Evolutionary conservation across 2,888 invertebrate genomes (phyloP), one percentile per base, ranked within the genome.

Genomic region (Macrophya alboannulata): DNA sequence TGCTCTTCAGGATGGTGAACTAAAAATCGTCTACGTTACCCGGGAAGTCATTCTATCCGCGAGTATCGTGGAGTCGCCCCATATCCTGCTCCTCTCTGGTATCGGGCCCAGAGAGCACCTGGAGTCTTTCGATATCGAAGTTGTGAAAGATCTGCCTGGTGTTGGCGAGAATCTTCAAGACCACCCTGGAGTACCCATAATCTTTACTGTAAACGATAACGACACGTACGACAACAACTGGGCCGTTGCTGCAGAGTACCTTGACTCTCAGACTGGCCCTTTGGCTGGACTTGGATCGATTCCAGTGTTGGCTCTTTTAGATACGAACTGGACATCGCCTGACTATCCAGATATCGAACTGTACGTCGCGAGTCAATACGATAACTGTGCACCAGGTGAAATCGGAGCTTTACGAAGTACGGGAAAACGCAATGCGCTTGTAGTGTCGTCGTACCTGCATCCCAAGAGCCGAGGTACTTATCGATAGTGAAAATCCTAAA

Each of bases 111-210:
- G 94, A 88, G 94, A 94, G 3, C 95, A 95, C 4, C 92, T 97
- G 10, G 91, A 95, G 76, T 94, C 94, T 71, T 94, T 95, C 85
- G 95, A 95, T 48, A 95, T 96, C 65, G 94, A 94, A 0, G 94
- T 95, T 6, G 94, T 96, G 25, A 94, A 95, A 81, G 94, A 96
- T 87, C 92, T 96, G 31, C 96, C 96, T 0, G 96, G 96, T 0
- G 96, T 97, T 0, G 96, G 97, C 0, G 95, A 95, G 90, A 96
- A 96, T 90, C 92, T 96, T 0, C 96, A 96, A 87, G 96, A 96
- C 90, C 96, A 96, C 87, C 95, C 96, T 0, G 95, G 96, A 0
- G 95, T 95, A 43, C 94, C 93, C 8, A 86, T 96, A 1, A 94
- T 94, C 71, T 96, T 95, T 89, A 93, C 93, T 0, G 87, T 96